phyloP scores from a whole-genome alignment of 1,140 invertebrate genomes.

The Adoxophyes honmai region DNA sequence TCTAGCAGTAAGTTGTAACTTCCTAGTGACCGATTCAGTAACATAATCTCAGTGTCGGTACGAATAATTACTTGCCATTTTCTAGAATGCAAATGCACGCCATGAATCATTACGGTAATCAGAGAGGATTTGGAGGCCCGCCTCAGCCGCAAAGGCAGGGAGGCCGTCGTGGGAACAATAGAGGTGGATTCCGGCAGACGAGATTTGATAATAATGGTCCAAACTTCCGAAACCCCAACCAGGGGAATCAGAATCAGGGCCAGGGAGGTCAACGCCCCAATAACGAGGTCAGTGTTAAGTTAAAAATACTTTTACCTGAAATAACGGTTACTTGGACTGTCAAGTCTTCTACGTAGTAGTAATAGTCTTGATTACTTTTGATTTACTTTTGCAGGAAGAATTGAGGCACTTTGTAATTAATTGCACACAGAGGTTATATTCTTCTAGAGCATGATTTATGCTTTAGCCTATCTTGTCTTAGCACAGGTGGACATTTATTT shows the following conservation, averaged over 20 bases:
- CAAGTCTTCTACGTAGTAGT: too few relatives aligned
- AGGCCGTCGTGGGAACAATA: slow-evolving; percentile 54
- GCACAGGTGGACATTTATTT: too few relatives aligned
- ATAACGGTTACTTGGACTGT: slow-evolving; percentile 1
- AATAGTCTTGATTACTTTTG: too few relatives aligned
- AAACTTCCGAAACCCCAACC: too few relatives aligned
- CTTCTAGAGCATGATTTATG: too few relatives aligned
- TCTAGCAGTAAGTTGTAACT: too few relatives aligned
- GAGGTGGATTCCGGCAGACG: slow-evolving; percentile 49
- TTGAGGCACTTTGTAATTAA: too few relatives aligned
- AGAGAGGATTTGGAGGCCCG: slow-evolving; percentile 62
- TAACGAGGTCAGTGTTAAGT: slow-evolving; percentile 47
- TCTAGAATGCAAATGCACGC: slow-evolving; percentile 60
- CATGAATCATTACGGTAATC: slow-evolving; percentile 65
- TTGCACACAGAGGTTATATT: too few relatives aligned
- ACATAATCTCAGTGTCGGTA: too few relatives aligned
- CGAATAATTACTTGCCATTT: background rate
- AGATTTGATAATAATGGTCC: slow-evolving; percentile 61
- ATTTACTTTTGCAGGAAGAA: too few relatives aligned
- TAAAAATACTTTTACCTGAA: background rate
- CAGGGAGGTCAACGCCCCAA: slow-evolving; percentile 65
- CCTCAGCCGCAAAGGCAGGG: slow-evolving; percentile 66
- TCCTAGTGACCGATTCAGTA: too few relatives aligned
- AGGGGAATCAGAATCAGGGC: slow-evolving; percentile 48
- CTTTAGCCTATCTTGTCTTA: too few relatives aligned